Percentiles rank a stretch among this genome's conserved stretches.
These are phyloP conservation scores for Sepioteuthis lessoniana DNA, from an alignment of 2,888 invertebrate genomes.

Conservation along the genomic window DNA sequence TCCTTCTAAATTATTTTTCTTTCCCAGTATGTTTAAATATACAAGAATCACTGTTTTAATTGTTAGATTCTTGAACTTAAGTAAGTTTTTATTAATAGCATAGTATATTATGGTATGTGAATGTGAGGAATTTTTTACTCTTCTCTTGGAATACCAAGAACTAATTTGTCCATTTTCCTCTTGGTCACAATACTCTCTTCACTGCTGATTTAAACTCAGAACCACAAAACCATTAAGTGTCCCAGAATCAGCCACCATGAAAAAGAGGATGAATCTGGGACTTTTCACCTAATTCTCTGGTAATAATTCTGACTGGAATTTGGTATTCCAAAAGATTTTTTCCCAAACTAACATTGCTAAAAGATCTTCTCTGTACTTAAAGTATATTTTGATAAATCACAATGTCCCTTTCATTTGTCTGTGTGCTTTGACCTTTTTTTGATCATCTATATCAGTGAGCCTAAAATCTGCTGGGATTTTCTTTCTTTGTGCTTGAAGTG, in stretches of 20 bases:
- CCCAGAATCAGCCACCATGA: slow-evolving; percentile 4
- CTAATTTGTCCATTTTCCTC: neutral
- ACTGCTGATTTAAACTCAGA: neutral
- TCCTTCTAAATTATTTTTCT: neutral
- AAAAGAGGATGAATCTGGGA: neutral
- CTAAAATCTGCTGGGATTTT: neutral
- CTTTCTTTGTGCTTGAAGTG: too few relatives aligned
- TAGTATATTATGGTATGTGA: neutral
- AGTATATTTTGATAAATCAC: neutral
- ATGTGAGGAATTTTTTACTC: neutral
- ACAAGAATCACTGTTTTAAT: neutral
- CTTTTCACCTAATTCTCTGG: neutral
- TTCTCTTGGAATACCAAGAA: neutral
- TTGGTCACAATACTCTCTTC: neutral
- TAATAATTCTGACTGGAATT: neutral
- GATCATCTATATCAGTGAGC: neutral
- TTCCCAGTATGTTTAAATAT: neutral
- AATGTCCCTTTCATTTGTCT: neutral
- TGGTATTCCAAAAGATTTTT: neutral
- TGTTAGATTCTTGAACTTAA: neutral
- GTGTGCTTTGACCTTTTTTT: neutral
- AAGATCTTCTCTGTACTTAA: neutral
- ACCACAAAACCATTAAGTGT: neutral
- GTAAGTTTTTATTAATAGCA: slow-evolving; percentile 33
- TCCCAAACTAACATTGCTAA: neutral